These are phyloP conservation scores for Aptenodytes patagonicus DNA, from an alignment of 2,113 vertebrate genomes.

Conservation along the genomic window DNA sequence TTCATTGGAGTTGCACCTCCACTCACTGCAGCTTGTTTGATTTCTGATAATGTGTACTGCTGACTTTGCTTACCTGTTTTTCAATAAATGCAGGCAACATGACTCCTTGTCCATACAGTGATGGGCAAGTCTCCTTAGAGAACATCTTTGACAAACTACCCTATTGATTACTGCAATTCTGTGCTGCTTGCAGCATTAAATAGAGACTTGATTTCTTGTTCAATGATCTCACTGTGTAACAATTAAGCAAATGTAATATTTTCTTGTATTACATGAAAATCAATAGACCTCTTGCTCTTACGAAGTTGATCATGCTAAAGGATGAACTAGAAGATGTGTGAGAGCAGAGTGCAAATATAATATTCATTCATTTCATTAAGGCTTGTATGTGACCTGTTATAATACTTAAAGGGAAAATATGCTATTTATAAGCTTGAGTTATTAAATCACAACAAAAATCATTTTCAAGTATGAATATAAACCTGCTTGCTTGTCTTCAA, in stretches of 20 bases:
- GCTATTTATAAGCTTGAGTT: not conserved
- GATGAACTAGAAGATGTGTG: constrained; percentile 70
- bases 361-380: constrained; percentile 28
- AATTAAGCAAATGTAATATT: constrained; percentile 93
- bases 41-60: constrained; percentile 94
- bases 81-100: constrained; percentile 70
- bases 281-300: constrained; percentile 90
- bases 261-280: constrained; percentile 99
- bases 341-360: constrained; percentile 66
- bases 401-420: not conserved
- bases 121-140: constrained; percentile 79
- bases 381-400: not conserved
- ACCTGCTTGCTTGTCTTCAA: not conserved
- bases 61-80: constrained; percentile 88
- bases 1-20: constrained; percentile 70
- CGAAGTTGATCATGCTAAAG: constrained; percentile 73
- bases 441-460: not conserved
- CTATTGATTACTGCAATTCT: constrained; percentile 86
- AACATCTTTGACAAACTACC: constrained; percentile 91
- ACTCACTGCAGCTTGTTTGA: constrained; percentile 83
- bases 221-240: constrained; percentile 84
- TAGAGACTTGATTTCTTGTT: constrained; percentile 87
- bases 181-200: constrained; percentile 88
- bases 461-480: not conserved
- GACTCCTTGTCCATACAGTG: constrained; percentile 63